Conservation (phyloP, 1,140 invertebrate genomes). For the Musca vetustissima region DNA sequence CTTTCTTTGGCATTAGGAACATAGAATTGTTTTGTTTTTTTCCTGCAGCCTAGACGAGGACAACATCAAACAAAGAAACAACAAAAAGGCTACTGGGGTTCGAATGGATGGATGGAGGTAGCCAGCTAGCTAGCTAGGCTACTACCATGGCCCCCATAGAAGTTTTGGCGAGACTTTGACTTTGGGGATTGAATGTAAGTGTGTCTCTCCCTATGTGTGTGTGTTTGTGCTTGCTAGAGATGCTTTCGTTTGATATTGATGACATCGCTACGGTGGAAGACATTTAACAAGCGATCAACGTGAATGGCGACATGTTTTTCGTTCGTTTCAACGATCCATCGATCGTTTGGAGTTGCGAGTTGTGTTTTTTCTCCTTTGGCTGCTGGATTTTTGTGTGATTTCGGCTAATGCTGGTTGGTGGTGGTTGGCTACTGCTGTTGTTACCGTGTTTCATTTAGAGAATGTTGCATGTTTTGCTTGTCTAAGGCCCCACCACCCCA, state of each 20-base stretch:
- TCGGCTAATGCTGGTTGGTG: background rate
- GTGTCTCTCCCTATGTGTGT: no score
- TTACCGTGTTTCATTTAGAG: conserved; percentile 17
- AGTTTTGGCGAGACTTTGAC: background rate
- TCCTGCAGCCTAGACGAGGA: no score
- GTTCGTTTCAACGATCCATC: background rate
- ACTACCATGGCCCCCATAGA: background rate
- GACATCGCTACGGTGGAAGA: conserved; percentile 25
- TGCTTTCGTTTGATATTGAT: conserved; percentile 27
- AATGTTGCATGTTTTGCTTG: conserved; percentile 20
- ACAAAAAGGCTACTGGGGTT: background rate
- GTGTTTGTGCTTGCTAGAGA: background rate
- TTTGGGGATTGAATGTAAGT: no score
- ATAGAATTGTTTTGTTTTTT: no score
- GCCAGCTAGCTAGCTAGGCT: background rate
- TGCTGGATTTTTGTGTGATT: background rate
- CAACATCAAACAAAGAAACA: background rate
- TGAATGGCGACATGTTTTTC: conserved; percentile 28
- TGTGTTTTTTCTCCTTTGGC: background rate
- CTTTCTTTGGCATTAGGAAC: no score
- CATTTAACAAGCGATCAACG: conserved; percentile 28
- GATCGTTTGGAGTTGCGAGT: no score
- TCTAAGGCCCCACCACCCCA: background rate
- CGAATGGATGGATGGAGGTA: background rate
- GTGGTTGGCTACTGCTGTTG: background rate